Evolutionary conservation across 2,888 invertebrate genomes (phyloP), one percentile per base, ranked within the genome.

Genomic region (Lysandra bellargus): DNA sequence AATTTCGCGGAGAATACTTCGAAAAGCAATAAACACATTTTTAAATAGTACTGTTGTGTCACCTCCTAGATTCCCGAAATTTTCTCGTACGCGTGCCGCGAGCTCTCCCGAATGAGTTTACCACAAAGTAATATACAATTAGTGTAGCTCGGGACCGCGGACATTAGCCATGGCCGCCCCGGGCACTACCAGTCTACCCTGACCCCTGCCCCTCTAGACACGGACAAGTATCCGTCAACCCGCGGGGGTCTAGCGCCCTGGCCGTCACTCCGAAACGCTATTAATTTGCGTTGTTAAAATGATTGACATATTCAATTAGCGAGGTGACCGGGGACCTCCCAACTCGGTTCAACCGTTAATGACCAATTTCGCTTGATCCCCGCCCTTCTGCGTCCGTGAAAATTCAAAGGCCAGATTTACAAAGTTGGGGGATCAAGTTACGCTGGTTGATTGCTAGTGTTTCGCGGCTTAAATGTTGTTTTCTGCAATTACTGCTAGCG

Each of bases 231-330:
- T 82, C 81, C 80, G 81, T 80, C 79, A 80, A 80, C 81, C 80
- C 80, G 80, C 82, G 85, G 83, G 86, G 90, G 80, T 88, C 91
- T 84, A 76, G 72, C 80, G 86, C 82, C 83, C 83, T 90, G 91
- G 92, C 82, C 85, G 86, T 86, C 87, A 85, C 83, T 86, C 88
- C 88, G 90, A 89, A 90, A 89, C 91, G 89, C 92, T 91, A 93
- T 94, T 95, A 92, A 94, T 95, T 95, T 95, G 93, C 94, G 95
- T 96, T 96, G 96, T 96, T 96, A 96, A 95, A 95, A 95, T 96
- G 96, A 96, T 96, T 96, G 96, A 96, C 96, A 96, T 95, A 95
- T 96, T 96, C 96, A 96, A 96, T 96, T 96, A 96, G 96, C 92
- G 90, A 93, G 94, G 95, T 95, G 95, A 95, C 95, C 95, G 95